phyloP scores from a whole-genome alignment of 1,140 invertebrate genomes.

The Marisa cornuarietis region DNA sequence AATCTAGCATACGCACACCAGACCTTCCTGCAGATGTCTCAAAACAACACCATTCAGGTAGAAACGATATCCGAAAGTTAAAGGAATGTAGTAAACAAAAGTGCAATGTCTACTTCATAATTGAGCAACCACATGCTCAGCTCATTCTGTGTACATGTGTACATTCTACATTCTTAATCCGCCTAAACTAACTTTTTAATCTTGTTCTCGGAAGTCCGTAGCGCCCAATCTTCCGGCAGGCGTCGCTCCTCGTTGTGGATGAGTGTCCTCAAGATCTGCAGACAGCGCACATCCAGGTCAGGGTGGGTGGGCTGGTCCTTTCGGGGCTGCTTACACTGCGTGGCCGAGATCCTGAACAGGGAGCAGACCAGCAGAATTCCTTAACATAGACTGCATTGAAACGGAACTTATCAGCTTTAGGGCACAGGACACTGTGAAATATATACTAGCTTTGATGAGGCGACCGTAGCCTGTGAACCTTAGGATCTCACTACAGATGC shows the following conservation, averaged over 20 bases:
- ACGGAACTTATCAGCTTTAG: no score
- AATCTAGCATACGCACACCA: no score
- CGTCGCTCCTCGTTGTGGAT: slow-evolving; percentile 64
- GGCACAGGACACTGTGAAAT: no score
- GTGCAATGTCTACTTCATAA: no score
- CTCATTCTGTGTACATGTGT: neutral
- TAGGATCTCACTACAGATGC: no score
- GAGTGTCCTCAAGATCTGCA: slow-evolving; percentile 61
- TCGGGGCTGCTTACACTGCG: slow-evolving; percentile 37
- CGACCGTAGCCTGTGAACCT: neutral
- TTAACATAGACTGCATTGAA: neutral
- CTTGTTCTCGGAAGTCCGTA: slow-evolving; percentile 46
- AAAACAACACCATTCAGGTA: no score
- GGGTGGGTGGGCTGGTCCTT: slow-evolving; percentile 48
- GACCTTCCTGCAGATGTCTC: no score
- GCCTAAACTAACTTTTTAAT: slow-evolving; percentile 53
- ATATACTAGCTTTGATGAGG: neutral
- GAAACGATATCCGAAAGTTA: no score
- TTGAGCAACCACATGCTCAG: no score
- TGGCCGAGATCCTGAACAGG: slow-evolving; percentile 52
- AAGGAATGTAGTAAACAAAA: no score
- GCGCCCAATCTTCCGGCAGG: slow-evolving; percentile 61
- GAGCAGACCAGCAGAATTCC: neutral
- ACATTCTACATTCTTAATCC: neutral
- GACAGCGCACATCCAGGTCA: slow-evolving; percentile 61